phyloP scores from a whole-genome alignment of 2,113 vertebrate genomes.

The Aspiorhynchus laticeps region DNA sequence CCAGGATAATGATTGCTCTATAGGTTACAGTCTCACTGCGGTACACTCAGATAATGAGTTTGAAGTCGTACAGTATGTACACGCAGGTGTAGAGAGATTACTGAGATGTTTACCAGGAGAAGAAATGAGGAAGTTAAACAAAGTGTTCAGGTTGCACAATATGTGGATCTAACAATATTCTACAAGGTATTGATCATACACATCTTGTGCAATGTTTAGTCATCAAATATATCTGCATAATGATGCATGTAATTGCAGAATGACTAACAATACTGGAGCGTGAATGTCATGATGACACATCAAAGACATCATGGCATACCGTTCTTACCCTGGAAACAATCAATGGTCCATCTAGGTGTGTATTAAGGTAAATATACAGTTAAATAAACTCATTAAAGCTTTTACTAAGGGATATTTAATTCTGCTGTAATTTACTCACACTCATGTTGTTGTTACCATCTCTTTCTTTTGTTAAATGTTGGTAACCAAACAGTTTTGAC shows the following conservation, averaged over 20 bases:
- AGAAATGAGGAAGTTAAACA: not conserved
- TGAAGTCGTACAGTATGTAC: constrained; percentile 20
- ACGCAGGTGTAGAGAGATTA: constrained; percentile 8
- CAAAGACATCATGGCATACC: not conserved
- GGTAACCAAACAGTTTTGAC: no score
- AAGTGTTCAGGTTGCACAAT: constrained; percentile 7
- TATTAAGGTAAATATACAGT: not conserved
- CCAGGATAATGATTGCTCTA: constrained; percentile 51
- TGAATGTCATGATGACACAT: not conserved
- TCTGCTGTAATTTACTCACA: no score
- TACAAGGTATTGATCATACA: not conserved
- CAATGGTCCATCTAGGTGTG: not conserved
- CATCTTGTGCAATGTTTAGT: not conserved
- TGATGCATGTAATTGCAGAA: not conserved
- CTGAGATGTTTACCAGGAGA: not conserved
- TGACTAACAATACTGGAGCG: not conserved
- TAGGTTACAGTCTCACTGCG: constrained; percentile 48
- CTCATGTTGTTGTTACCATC: not conserved
- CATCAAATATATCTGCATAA: not conserved
- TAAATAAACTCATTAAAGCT: not conserved
- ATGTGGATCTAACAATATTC: not conserved
- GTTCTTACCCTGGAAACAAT: not conserved
- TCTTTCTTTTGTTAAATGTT: not conserved
- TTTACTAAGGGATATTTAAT: not conserved
- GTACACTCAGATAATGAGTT: constrained; percentile 44